These are phyloP conservation scores for Ichneumoninae sp. DNA, from an alignment of 2,888 invertebrate species.

Conservation along the genomic window DNA sequence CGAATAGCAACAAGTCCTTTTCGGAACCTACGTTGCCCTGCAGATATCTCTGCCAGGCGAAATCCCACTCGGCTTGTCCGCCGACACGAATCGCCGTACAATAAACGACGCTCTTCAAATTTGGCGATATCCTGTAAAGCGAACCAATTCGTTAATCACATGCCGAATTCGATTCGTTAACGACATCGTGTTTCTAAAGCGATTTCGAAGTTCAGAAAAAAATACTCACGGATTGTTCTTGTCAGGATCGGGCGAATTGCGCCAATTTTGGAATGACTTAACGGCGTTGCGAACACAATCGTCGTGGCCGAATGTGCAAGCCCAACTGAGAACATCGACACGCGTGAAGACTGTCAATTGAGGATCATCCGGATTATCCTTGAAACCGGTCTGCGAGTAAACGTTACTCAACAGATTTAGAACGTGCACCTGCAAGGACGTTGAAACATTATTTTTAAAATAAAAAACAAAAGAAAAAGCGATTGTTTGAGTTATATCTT, in stretches of 20 bases:
- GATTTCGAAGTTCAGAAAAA: not conserved
- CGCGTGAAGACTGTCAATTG: slow-evolving; percentile 90
- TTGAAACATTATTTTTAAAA: not conserved
- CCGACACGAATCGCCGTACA: slow-evolving; percentile 94
- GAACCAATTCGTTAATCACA: not conserved
- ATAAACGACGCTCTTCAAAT: slow-evolving; percentile 93
- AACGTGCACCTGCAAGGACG: slow-evolving; percentile 88
- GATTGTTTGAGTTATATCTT: not conserved
- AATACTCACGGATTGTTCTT: slow-evolving; percentile 89
- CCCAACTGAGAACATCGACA: slow-evolving; percentile 89
- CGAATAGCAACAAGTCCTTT: slow-evolving; percentile 90
- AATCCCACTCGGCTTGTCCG: slow-evolving; percentile 94
- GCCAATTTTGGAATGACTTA: slow-evolving; percentile 91
- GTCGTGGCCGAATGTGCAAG: slow-evolving; percentile 90
- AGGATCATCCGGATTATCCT: slow-evolving; percentile 87
- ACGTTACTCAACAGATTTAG: slow-evolving; percentile 88
- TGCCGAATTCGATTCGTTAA: not conserved
- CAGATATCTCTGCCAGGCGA: slow-evolving; percentile 92
- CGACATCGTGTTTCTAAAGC: not conserved
- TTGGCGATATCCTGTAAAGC: slow-evolving; percentile 90
- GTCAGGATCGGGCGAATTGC: slow-evolving; percentile 89
- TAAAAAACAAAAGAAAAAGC: not conserved
- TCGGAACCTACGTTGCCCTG: slow-evolving; percentile 93
- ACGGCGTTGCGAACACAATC: slow-evolving; percentile 91
- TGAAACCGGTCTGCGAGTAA: slow-evolving; percentile 90